Conservation (phyloP, 2,888 invertebrate species). For the Lasioglossum oenotherae region DNA sequence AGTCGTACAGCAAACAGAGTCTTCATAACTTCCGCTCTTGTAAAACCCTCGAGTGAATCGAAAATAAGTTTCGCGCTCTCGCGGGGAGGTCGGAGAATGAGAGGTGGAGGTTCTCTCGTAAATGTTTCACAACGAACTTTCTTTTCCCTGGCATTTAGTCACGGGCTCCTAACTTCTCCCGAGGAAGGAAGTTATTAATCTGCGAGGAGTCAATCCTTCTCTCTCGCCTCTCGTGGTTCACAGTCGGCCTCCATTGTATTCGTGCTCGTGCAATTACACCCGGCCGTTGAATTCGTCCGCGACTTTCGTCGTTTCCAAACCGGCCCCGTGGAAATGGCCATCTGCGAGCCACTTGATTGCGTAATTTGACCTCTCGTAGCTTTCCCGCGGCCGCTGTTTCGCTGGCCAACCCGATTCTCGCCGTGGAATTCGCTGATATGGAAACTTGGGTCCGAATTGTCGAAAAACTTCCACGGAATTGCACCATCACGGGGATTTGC, state of each 20-base stretch:
- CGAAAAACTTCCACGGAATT: not conserved
- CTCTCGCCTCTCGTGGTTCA: conserved; percentile 58
- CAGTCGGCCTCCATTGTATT: conserved; percentile 63
- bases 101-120: conserved; percentile 52
- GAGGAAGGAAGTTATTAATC: conserved; percentile 73
- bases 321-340: conserved; percentile 35
- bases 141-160: conserved; percentile 69
- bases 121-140: conserved; percentile 73
- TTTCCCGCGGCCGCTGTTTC: conserved; percentile 10
- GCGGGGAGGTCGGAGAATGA: not conserved
- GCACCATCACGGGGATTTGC: not conserved
- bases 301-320: conserved; percentile 49
- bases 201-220: conserved; percentile 67
- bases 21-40: conserved; percentile 55
- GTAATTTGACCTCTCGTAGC: conserved; percentile 30
- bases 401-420: not conserved
- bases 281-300: conserved; percentile 52
- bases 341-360: conserved; percentile 48
- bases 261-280: conserved; percentile 66
- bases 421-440: not conserved
- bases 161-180: conserved; percentile 63
- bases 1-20: conserved; percentile 50
- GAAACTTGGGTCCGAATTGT: not conserved
- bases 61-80: conserved; percentile 56
- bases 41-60: conserved; percentile 50